Evolutionary conservation across 2,113 vertebrate species (phyloP).

Genomic region (Pontoporia blainvillei): DNA sequence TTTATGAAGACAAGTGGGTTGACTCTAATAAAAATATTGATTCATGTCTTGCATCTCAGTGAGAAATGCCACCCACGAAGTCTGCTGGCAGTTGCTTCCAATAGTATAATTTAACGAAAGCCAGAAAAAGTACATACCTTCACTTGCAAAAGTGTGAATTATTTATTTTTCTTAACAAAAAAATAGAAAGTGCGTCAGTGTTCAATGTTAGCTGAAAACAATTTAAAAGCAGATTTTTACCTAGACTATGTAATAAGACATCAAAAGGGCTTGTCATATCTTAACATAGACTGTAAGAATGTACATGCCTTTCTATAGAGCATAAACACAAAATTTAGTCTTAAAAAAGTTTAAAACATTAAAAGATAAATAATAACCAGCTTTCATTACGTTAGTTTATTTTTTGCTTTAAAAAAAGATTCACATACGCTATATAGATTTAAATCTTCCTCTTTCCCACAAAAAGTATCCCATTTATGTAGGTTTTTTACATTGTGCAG

Average conservation of each 20-base stretch:
- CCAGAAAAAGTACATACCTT: slow-evolving; percentile 26
- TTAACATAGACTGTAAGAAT: not conserved
- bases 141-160: slow-evolving; percentile 19
- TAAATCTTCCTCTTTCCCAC: not conserved
- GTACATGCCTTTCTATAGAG: not conserved
- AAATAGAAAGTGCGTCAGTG: slow-evolving; percentile 55
- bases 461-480: not conserved
- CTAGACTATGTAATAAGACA: not conserved
- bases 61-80: slow-evolving; percentile 2
- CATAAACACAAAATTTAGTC: not conserved
- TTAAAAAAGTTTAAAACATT: not conserved
- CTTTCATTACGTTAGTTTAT: not conserved
- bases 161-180: slow-evolving; percentile 65
- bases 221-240: slow-evolving; percentile 49
- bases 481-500: not conserved
- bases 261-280: not conserved
- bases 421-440: not conserved
- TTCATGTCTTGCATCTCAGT: slow-evolving; percentile 13
- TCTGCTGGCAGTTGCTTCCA: not conserved
- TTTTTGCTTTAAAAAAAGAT: slow-evolving; percentile 1
- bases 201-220: slow-evolving; percentile 52
- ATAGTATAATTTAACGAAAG: slow-evolving; percentile 53
- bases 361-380: slow-evolving; percentile 16
- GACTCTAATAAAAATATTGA: slow-evolving; percentile 57
- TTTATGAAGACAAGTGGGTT: slow-evolving; percentile 52